A percentile compares a stretch with the other conserved stretches of the same genome.
Evolutionary conservation across 2,113 vertebrate genomes (phyloP).

Genomic region (Microcebus griseorufus): DNA sequence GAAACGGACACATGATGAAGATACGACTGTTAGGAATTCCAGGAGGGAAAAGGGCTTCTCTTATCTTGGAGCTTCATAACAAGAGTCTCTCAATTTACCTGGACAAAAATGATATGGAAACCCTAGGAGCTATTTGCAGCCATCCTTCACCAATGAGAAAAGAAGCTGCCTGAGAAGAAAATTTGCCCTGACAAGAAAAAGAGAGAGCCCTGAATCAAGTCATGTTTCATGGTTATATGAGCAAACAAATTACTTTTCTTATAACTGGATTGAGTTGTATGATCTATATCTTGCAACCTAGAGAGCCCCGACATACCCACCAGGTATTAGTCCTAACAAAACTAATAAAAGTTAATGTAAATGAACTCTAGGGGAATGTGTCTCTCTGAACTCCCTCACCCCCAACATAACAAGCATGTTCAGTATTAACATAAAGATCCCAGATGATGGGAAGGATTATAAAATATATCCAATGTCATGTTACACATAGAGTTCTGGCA

Average conservation of each 20-base stretch:
- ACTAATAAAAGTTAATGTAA: neutral
- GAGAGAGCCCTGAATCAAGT: neutral
- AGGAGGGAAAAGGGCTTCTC: neutral
- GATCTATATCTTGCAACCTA: neutral
- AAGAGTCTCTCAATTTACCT: neutral
- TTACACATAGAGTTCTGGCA: neutral
- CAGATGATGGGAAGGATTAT: neutral
- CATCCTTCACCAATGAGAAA: neutral
- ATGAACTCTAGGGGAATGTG: neutral
- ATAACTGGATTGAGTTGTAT: neutral
- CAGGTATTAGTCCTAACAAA: too few relatives aligned
- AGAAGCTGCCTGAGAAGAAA: neutral
- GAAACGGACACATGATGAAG: neutral
- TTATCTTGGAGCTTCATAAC: neutral
- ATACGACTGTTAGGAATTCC: neutral
- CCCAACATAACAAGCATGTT: neutral
- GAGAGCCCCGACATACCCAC: neutral
- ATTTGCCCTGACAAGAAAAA: neutral
- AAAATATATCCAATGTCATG: neutral
- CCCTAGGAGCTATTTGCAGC: neutral
- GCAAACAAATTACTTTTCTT: neutral
- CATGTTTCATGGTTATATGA: neutral
- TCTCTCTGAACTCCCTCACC: neutral
- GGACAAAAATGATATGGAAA: neutral
- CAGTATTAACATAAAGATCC: neutral